Evolutionary conservation across 2,113 vertebrate species (phyloP).

Genomic region (Progne subis): DNA sequence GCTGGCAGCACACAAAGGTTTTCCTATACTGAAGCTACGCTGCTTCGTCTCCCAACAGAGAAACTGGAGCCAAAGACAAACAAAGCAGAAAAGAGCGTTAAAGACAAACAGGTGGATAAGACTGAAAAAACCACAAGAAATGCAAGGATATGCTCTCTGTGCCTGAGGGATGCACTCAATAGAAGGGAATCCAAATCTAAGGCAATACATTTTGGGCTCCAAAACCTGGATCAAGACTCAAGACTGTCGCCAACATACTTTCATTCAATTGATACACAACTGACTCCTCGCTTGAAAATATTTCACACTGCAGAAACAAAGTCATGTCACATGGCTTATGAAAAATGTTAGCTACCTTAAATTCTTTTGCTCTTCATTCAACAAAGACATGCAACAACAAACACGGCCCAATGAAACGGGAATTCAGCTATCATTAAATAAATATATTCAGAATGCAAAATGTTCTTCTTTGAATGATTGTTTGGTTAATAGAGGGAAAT

Average conservation of each 20-base stretch:
- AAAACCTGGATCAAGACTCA: neutral
- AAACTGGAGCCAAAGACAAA: neutral
- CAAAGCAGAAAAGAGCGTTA: neutral
- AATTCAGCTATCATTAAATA: neutral
- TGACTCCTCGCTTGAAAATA: neutral
- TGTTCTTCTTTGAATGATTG: neutral
- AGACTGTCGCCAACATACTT: neutral
- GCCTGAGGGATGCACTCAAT: neutral
- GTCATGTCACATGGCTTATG: neutral
- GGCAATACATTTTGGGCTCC: neutral
- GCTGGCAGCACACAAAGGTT: neutral
- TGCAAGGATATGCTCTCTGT: neutral
- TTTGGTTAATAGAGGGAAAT: neutral
- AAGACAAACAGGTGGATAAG: conserved; percentile 26
- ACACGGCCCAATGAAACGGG: neutral
- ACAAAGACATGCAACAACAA: neutral
- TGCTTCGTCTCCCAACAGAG: neutral
- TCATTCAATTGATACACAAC: neutral
- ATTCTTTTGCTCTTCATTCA: neutral
- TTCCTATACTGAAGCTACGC: neutral
- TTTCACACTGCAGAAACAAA: neutral
- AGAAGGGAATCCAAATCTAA: neutral
- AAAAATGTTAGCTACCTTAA: neutral
- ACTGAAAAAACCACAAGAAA: neutral
- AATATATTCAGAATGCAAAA: neutral